Base-by-base conservation (phyloP, 2,113 vertebrate species). In the Coptodon rendalli region DNA sequence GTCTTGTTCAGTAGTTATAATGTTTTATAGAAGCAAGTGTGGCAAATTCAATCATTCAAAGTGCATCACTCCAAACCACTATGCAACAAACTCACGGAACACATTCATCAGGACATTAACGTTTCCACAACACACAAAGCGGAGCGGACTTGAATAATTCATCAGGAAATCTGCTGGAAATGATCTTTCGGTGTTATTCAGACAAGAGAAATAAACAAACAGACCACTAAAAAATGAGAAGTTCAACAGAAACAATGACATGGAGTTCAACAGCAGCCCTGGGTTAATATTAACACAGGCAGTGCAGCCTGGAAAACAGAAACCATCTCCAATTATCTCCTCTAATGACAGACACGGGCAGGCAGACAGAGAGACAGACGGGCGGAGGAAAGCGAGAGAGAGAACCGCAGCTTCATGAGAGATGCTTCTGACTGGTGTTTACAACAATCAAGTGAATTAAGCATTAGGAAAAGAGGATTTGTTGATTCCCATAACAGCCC, bases 401-500 rank as follows among this genome's bases (percentile, higher is more conserved):
- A 71, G n/a, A 91, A 43, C 61, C 13, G 6, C 80, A 85, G 73
- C 50, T 19, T 43, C n/a, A 13, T 52, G 54, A 88, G 43, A 84
- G 57, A 88, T 54, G 40, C 27, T 52, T 82, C 61, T n/a, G 38
- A 48, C 14, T 81, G 4, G 16, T 80, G 71, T 53, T 73, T 40
- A 50, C 24, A 43, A 83, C 6, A 45, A 45, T 56, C 6, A 16
- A 38, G 53, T 85, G 84, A 87, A 80, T 86, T 14, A 83, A 40
- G 84, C 68, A 81, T 63, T 6, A n/a, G 63, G 43, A 68, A 34
- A 73, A 86, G 13, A 81, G 38, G 9, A 36, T 85, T 48, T 68
- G 36, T 81, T 24, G 43, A 85, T 86, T 92, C 68, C 89, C 83
- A 80, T 63, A 88, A 73, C 83, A 91, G 89, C 87, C 14, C 85